A percentile compares a stretch with the other conserved stretches of the same genome.
Evolutionary conservation across 2,797 vertebrate species (phyloP).

Genomic region (Mus spretus): DNA sequence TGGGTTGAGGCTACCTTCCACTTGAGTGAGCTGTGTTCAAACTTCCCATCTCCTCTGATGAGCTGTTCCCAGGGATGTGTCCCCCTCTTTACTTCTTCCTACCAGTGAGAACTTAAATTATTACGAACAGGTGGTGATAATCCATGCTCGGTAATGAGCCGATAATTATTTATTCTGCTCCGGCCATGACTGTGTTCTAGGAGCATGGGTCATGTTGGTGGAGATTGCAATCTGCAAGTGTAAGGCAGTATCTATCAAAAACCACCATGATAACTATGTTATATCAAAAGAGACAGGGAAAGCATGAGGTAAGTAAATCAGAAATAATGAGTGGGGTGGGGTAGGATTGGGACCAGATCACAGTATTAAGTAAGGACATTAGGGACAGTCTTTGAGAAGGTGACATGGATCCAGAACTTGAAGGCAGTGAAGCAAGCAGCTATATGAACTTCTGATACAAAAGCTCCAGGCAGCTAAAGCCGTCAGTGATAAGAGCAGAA

Average conservation of each 20-base stretch:
- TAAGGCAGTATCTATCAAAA: constrained; percentile 19
- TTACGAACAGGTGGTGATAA: background rate
- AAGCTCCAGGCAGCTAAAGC: background rate
- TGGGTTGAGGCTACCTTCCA: background rate
- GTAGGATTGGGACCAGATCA: too few species aligned
- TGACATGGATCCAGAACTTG: background rate
- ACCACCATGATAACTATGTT: background rate
- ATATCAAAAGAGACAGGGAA: background rate
- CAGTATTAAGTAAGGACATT: background rate
- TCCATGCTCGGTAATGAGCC: background rate
- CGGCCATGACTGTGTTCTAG: background rate
- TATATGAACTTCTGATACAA: background rate
- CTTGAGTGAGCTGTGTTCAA: background rate
- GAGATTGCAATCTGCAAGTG: background rate
- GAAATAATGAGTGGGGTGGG: background rate
- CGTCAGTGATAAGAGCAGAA: background rate
- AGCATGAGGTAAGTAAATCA: background rate
- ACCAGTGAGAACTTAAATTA: background rate
- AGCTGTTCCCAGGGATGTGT: background rate
- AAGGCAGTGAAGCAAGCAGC: background rate
- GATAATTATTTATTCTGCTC: background rate
- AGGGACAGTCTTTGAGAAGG: background rate
- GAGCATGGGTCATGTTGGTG: background rate
- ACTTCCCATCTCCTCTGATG: background rate
- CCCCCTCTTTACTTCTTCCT: background rate